These are phyloP conservation scores for Portunus trituberculatus DNA, from an alignment of 1,140 invertebrate species.

Conservation along the genomic window DNA sequence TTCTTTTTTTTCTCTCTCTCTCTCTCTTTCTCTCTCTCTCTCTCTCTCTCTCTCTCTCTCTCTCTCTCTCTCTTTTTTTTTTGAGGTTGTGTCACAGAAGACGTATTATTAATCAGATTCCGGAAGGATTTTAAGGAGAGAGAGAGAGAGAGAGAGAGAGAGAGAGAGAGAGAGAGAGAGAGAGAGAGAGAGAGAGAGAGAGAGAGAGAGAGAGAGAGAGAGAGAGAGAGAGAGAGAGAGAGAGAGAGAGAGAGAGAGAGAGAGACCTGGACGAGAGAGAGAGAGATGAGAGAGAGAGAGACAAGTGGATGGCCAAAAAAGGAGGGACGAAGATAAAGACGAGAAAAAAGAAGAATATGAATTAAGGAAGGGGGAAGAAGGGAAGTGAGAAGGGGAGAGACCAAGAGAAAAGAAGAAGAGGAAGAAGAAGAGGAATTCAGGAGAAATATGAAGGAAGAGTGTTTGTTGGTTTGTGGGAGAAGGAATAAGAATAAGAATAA, in stretches of 20 bases:
- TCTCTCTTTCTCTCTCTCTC: no score
- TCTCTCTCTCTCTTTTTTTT: not conserved
- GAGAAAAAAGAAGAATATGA: not conserved
- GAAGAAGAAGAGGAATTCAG: not conserved
- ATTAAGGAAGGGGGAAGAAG: not conserved
- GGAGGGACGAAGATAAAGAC: not conserved
- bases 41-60: not conserved
- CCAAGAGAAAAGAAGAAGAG: not conserved
- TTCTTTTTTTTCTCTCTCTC: no score
- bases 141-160: not conserved
- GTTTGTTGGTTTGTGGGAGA: no score
- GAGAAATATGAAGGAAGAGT: not conserved
- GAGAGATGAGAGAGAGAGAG: not conserved
- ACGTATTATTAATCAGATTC: not conserved
- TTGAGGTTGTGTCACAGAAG: not conserved
- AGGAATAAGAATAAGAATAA: not conserved
- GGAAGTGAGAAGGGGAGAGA: not conserved
- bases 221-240: not conserved
- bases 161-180: not conserved
- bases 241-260: not conserved
- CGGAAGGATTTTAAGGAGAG: not conserved
- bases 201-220: not conserved
- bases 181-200: constrained; percentile 20
- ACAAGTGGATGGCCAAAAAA: not conserved
- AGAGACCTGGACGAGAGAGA: not conserved